Base-by-base conservation (phyloP, 2,797 vertebrate genomes). In the Orientallactaga sibirica region DNA sequence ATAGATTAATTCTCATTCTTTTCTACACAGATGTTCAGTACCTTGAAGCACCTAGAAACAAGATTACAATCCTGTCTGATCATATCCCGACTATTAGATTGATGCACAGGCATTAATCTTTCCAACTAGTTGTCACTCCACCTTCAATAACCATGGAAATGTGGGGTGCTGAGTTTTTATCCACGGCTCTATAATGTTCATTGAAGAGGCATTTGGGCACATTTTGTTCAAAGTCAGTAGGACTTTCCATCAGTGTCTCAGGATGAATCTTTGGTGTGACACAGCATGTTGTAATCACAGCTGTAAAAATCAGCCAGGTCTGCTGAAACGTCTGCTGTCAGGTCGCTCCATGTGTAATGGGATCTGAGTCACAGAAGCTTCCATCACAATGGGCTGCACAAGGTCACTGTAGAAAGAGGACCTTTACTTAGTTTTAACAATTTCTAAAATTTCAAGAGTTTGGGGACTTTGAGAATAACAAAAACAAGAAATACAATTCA, bases 171-270 rank as follows among this genome's bases (percentile, higher is more conserved):
- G 75, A 67, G 66, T 78, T 96, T 95, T 85, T 90, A 74, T 93
- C 92, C 82, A 78, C 41, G 67, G 58, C n/a, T 82, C 71, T 76
- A 75, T 66, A n/a, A 71, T 64, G 64, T 12, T 92, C 88, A 92
- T 33, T 94, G 94, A 94, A 94, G 75, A 89, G 70, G 48, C 93
- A 93, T 92, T 96, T 89, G 74, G 81, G 67, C 84, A 95, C 79
- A 91, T 96, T 96, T 94, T 93, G 67, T 96, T 96, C 93, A 96
- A 96, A 95, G 93, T 94, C 94, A 91, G 52, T n/a, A 70, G 90
- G 81, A 85, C 82, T 90, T 90, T 96, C 85, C 71, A 25, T 90
- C 90, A 83, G 64, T 79, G 75, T 88, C 93, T 92, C 87, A 91
- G 79, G 88, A 85, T 86, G 92, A 96, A 92, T 93, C 75, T 96